Evolutionary conservation across 2,888 invertebrate genomes (phyloP).

Genomic region (Escarpia spicata): DNA sequence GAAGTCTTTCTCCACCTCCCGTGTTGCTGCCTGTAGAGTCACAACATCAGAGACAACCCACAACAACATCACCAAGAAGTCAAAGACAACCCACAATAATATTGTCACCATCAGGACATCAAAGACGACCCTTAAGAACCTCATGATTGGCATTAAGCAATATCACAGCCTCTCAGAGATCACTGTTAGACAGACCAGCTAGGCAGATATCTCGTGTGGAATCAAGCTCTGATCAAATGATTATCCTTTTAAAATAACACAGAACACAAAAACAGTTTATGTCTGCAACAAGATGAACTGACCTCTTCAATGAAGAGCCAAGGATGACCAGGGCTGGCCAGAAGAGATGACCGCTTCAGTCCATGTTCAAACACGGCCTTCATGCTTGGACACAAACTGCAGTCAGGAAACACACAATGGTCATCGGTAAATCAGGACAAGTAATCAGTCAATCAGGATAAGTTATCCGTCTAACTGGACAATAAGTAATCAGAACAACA

Average conservation of each 20-base stretch:
- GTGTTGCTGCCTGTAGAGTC: conserved; percentile 78
- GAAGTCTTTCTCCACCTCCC: conserved; percentile 97
- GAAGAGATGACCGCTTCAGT: conserved; percentile 88
- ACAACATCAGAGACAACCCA: conserved; percentile 8
- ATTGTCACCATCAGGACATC: not conserved
- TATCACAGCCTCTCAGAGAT: too few species aligned
- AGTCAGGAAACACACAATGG: not conserved
- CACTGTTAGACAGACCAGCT: too few species aligned
- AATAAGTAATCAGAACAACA: not conserved
- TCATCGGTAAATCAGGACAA: not conserved
- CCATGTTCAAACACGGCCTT: conserved; percentile 95
- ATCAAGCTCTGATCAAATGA: not conserved
- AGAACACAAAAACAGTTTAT: too few species aligned
- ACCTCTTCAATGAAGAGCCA: conserved; percentile 97
- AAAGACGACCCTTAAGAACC: not conserved
- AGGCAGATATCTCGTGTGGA: too few species aligned
- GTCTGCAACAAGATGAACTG: conserved; percentile 29
- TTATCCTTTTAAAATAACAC: not conserved
- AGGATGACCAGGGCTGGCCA: conserved; percentile 93
- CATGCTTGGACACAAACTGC: conserved; percentile 84
- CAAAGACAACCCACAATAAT: not conserved
- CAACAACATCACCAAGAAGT: not conserved
- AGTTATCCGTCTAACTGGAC: too few species aligned
- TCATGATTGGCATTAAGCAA: too few species aligned
- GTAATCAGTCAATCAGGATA: too few species aligned